phyloP scores from a whole-genome alignment of 1,140 invertebrate species.

The Euwallacea fornicatus region DNA sequence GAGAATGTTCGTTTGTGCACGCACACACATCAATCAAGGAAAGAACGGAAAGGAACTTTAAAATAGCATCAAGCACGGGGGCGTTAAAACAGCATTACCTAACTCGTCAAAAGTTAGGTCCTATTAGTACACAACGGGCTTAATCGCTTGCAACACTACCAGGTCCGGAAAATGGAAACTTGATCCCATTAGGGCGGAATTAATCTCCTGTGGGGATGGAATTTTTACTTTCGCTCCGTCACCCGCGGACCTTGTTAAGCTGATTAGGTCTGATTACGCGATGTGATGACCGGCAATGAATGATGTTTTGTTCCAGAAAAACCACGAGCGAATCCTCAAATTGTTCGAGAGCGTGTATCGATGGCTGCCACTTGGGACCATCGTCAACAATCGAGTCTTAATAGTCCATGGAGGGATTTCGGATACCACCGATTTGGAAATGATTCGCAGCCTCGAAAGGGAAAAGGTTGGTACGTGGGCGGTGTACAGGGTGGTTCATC shows the following conservation, averaged over 20 bases:
- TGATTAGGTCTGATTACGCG: neutral
- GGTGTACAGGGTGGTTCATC: no score
- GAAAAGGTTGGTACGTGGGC: conserved; percentile 67
- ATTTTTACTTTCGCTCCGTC: neutral
- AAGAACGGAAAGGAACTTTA: neutral
- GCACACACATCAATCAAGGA: neutral
- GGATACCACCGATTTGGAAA: conserved; percentile 76
- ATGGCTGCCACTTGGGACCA: conserved; percentile 85
- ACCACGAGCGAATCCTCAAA: conserved; percentile 73
- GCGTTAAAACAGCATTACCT: conserved; percentile 3
- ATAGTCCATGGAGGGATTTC: conserved; percentile 90
- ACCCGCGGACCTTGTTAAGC: neutral
- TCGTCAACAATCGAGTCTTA: conserved; percentile 83
- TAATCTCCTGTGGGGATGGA: neutral
- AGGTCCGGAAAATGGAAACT: conserved; percentile 7
- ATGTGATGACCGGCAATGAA: neutral
- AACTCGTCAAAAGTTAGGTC: conserved; percentile 6
- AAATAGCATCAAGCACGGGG: neutral
- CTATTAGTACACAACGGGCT: conserved; percentile 4
- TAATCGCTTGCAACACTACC: conserved; percentile 6
- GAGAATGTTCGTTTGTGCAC: neutral
- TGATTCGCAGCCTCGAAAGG: conserved; percentile 72
- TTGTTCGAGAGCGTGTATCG: conserved; percentile 86
- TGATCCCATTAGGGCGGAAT: conserved; percentile 6
- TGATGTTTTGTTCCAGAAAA: conserved; percentile 47